Conservation (phyloP, 2,113 vertebrate genomes). For the Alethe castanea region DNA sequence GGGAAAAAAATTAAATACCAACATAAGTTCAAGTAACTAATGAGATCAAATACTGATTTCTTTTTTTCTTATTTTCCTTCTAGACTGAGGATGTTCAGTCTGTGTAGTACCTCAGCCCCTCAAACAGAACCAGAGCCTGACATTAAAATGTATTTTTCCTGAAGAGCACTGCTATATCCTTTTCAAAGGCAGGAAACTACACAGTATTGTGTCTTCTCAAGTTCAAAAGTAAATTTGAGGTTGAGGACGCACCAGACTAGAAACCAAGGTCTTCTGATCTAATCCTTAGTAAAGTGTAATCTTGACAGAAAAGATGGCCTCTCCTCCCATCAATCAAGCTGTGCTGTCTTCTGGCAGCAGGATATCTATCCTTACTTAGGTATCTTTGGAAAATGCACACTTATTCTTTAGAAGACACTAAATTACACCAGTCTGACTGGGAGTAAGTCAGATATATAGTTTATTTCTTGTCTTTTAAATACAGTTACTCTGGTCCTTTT, state of each 20-base stretch:
- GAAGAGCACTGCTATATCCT: background rate
- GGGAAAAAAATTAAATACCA: background rate
- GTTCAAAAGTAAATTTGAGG: background rate
- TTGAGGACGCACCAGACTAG: background rate
- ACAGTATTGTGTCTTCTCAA: background rate
- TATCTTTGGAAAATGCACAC: background rate
- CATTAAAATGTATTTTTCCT: background rate
- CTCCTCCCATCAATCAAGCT: background rate
- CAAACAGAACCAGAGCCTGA: background rate
- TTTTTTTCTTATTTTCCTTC: background rate
- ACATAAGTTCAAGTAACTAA: background rate
- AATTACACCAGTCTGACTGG: background rate
- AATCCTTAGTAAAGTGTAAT: background rate
- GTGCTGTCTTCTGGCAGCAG: background rate
- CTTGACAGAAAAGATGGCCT: background rate
- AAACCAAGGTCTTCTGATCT: background rate
- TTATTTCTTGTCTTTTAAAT: background rate
- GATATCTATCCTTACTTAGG: background rate
- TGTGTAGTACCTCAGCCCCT: background rate
- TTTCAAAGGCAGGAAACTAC: background rate
- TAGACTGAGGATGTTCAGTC: background rate
- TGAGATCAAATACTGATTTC: background rate
- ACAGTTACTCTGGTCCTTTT: background rate
- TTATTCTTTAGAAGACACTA: background rate
- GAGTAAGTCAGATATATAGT: background rate